phyloP scores from a whole-genome alignment of 2,888 invertebrate species.

The Machimus atricapillus region DNA sequence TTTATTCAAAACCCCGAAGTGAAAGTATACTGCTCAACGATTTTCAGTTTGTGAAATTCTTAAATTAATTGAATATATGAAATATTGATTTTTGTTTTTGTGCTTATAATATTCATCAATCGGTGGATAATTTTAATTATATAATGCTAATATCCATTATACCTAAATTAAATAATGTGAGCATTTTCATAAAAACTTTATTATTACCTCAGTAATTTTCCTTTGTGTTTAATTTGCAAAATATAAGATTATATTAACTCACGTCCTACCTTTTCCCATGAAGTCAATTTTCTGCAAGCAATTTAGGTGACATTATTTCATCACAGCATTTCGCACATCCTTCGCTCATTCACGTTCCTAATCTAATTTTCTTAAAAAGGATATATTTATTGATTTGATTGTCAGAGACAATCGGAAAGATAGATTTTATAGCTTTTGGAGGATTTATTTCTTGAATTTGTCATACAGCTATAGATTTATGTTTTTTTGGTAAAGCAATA shows the following conservation, averaged over 20 bases:
- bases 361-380: background rate
- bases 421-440: background rate
- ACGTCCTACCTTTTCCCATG: background rate
- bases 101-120: background rate
- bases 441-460: background rate
- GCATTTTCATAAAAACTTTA: background rate
- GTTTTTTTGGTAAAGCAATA: background rate
- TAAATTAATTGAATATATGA: background rate
- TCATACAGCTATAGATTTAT: constrained; percentile 2
- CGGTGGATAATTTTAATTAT: background rate
- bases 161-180: background rate
- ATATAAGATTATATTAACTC: background rate
- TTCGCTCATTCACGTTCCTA: background rate
- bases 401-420: background rate
- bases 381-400: background rate
- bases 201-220: background rate
- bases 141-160: background rate
- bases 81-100: background rate
- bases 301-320: background rate
- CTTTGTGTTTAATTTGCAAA: background rate
- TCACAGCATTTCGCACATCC: background rate
- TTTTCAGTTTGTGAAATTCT: background rate
- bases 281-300: background rate
- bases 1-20: background rate
- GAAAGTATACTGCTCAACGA: background rate